Evolutionary conservation across 2,888 invertebrate genomes (phyloP).

Genomic region (Labia minor): DNA sequence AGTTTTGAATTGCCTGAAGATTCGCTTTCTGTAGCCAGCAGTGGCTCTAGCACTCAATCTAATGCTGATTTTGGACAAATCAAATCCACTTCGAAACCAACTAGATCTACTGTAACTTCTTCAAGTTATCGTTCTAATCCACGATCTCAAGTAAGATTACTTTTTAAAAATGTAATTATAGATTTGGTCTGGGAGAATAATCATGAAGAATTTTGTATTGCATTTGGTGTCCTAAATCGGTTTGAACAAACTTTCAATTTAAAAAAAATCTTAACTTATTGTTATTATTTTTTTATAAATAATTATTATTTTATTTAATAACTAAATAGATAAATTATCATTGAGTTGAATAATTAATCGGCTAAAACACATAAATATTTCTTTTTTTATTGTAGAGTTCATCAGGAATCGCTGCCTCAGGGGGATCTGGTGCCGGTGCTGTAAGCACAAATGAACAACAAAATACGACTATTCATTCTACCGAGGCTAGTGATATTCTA

Average conservation of each 20-base stretch:
- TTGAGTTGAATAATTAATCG: background rate
- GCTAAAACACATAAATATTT: conserved; percentile 24
- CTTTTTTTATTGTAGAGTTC: conserved; percentile 20
- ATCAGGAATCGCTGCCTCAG: conserved; percentile 31
- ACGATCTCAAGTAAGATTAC: background rate
- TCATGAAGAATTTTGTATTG: no score
- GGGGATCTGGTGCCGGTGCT: background rate
- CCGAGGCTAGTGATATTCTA: conserved; percentile 48
- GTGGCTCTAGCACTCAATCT: background rate
- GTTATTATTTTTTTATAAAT: no score
- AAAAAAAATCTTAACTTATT: no score
- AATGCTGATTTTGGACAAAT: background rate
- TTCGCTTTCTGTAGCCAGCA: background rate
- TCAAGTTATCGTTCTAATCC: background rate
- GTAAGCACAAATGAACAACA: background rate
- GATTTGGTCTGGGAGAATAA: no score
- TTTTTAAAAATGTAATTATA: no score
- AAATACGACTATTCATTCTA: conserved; percentile 29
- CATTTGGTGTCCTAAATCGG: no score
- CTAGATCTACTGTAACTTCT: background rate
- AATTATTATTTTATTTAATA: no score
- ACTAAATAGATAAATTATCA: background rate
- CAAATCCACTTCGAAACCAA: background rate
- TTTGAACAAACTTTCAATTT: no score
- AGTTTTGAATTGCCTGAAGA: background rate